These are phyloP conservation scores for Aleiodes testaceus DNA, from an alignment of 2,888 invertebrate genomes.

Conservation along the genomic window DNA sequence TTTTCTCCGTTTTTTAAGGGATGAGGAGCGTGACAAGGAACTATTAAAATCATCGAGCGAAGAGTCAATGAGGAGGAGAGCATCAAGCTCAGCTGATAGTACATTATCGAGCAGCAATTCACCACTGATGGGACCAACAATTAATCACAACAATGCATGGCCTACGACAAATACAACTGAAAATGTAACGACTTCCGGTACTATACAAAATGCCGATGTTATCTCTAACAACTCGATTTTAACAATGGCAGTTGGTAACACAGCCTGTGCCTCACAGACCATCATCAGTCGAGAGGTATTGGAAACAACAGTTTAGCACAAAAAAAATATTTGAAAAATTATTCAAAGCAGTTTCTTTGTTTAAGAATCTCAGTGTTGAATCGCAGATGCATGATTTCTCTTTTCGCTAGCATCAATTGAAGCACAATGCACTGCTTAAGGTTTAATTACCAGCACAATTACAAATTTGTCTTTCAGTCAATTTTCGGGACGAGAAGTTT, in stretches of 20 bases:
- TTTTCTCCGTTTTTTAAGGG: conserved; percentile 70
- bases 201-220: conserved; percentile 58
- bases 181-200: conserved; percentile 52
- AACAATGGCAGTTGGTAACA: conserved; percentile 69
- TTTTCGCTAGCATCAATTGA: conserved; percentile 27
- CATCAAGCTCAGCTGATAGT: conserved; percentile 78
- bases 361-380: not conserved
- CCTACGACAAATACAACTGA: conserved; percentile 69
- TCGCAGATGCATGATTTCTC: conserved; percentile 40
- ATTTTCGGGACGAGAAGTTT: not conserved
- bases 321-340: not conserved
- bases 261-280: conserved; percentile 67
- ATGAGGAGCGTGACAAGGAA: conserved; percentile 80
- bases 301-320: conserved; percentile 79
- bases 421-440: conserved; percentile 44
- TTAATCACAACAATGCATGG: conserved; percentile 65
- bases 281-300: conserved; percentile 78
- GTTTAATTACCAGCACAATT: conserved; percentile 15
- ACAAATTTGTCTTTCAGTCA: not conserved
- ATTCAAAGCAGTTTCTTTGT: not conserved
- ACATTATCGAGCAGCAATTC: conserved; percentile 75
- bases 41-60: conserved; percentile 78
- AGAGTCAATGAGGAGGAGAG: conserved; percentile 77
- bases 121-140: conserved; percentile 69
- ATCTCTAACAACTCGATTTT: conserved; percentile 59